Evolutionary conservation across 2,113 vertebrate species (phyloP).

Genomic region (Larimichthys polyactis): DNA sequence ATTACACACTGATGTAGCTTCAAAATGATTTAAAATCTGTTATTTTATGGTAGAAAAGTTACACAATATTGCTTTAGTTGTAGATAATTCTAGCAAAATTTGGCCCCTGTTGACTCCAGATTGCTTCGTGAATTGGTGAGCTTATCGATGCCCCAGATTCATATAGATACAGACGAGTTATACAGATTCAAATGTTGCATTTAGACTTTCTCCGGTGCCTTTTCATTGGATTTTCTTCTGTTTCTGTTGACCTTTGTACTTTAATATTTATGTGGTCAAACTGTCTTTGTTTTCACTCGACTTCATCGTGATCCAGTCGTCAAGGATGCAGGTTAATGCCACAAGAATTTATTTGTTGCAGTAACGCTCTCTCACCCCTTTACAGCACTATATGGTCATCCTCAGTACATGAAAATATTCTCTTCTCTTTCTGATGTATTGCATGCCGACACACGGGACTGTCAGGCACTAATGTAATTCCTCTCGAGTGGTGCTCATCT

Average conservation of each 20-base stretch:
- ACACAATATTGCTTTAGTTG: too few relatives aligned
- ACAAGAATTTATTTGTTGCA: slow-evolving; percentile 37
- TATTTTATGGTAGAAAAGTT: too few relatives aligned
- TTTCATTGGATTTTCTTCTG: slow-evolving; percentile 2
- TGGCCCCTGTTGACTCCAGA: not conserved
- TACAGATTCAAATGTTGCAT: not conserved
- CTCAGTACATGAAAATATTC: slow-evolving; percentile 54
- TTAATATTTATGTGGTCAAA: not conserved
- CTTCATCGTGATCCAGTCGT: not conserved
- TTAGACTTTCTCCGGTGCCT: not conserved
- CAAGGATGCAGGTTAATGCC: slow-evolving; percentile 30
- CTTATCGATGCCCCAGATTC: not conserved
- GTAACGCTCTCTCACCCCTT: slow-evolving; percentile 34
- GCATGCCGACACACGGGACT: slow-evolving; percentile 58
- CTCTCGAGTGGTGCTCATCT: slow-evolving; percentile 70
- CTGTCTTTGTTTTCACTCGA: not conserved
- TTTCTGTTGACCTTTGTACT: not conserved
- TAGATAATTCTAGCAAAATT: not conserved
- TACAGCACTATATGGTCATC: slow-evolving; percentile 46
- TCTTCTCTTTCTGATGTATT: slow-evolving; percentile 65
- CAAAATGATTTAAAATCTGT: too few relatives aligned
- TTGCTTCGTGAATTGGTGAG: not conserved
- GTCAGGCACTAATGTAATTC: slow-evolving; percentile 73
- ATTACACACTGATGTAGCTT: too few relatives aligned
- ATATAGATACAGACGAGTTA: not conserved